Base-by-base conservation (phyloP, 2,113 vertebrate genomes). In the Nycticryphes semicollaris region DNA sequence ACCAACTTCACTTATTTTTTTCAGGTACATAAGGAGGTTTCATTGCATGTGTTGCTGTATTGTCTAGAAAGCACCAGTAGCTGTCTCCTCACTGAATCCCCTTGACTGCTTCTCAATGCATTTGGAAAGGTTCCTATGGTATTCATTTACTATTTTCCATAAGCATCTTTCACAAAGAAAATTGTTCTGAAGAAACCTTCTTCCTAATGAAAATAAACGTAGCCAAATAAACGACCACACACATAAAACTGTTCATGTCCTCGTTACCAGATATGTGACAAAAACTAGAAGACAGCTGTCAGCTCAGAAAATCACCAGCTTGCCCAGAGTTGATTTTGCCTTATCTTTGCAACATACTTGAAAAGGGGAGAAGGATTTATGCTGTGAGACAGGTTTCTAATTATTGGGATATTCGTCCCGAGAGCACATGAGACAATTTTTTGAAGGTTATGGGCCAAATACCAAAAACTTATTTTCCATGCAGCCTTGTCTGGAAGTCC, bases 31-130 rank as follows among this genome's bases (percentile, higher is more conserved):
- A 25, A 51, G 14, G 13, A 66, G 9, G 10, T 63, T 90, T 83
- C 2, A 2, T 16, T 81, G 6, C 2, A 43, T 33, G 9, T 2
- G 0, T 57, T 81, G 63, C 41, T 48, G 4, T n/a, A n/a, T 28
- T 67, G 7, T 28, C 6, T 0, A 12, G 27, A 66, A 82, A 90
- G 10, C 25, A 74, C 2, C 45, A 90, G 22, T 37, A 51, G 2
- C 30, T 57, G 1, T 39, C 14, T 67, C 31, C 25, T 83, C 51
- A 41, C 37, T 64, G 37, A 89, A 91, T 27, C 16, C 41, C 6
- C 8, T n/a, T 53, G 24, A 57, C 14, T 48, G 4, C 8, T 85
- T 79, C 14, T 45, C 37, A 63, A 37, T 22, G 22, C 20, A 33
- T 75, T 68, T 72, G 9, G 72, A 30, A 75, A 59, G 8, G 4